A percentile compares a stretch with the other conserved stretches of the same genome.
Conservation (phyloP, 2,888 invertebrate species). For the Meteorus colon region DNA sequence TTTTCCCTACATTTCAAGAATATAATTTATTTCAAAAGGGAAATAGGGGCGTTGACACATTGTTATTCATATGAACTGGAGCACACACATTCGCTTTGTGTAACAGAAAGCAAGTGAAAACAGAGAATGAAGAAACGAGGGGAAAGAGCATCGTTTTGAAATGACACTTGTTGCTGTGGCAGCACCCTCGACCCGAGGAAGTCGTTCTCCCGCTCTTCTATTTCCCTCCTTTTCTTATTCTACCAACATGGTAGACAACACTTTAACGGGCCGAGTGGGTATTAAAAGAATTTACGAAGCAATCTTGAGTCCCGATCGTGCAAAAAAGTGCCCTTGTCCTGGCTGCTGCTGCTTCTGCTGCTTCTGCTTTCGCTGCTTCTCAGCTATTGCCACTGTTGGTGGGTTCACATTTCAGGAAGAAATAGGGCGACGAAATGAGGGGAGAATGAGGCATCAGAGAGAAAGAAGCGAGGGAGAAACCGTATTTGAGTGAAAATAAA, state of each 20-base stretch:
- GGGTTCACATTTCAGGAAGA: constrained; percentile 8
- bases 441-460: constrained; percentile 2
- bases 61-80: background rate
- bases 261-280: constrained; percentile 51
- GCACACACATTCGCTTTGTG: background rate
- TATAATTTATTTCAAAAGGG: background rate
- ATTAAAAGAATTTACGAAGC: constrained; percentile 65
- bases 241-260: constrained; percentile 43
- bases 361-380: background rate
- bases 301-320: constrained; percentile 56
- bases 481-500: background rate
- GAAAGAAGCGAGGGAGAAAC: constrained; percentile 30
- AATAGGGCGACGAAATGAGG: constrained; percentile 3
- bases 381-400: background rate
- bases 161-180: constrained; percentile 70
- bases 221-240: background rate
- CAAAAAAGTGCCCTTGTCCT: constrained; percentile 16
- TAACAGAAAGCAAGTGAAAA: background rate
- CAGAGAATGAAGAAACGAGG: background rate
- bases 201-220: constrained; percentile 30
- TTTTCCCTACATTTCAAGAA: background rate
- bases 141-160: constrained; percentile 57
- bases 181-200: constrained; percentile 49
- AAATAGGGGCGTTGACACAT: background rate
- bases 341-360: background rate